A percentile compares a stretch with the other conserved stretches of the same genome.
These are phyloP conservation scores for Radopholus similis DNA, from an alignment of 1,140 invertebrate species.

Conservation along the genomic window DNA sequence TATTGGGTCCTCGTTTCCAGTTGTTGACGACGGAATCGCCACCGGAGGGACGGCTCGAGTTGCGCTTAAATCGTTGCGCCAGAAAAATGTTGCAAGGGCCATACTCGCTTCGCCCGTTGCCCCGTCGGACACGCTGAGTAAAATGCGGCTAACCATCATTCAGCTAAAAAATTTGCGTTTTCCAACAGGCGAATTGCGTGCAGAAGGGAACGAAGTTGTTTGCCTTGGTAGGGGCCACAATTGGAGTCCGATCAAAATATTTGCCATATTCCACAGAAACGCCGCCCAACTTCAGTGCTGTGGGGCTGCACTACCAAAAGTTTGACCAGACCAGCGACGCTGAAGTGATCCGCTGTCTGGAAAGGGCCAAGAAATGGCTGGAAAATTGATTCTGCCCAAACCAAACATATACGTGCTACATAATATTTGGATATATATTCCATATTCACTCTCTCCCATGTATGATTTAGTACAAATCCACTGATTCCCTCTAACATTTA, in stretches of 20 bases:
- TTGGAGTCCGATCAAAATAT: no score
- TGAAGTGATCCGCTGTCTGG: conserved; percentile 9
- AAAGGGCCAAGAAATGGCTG: conserved; percentile 4
- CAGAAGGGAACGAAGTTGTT: conserved; percentile 20
- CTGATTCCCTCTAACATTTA: no score
- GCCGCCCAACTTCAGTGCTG: conserved; percentile 17
- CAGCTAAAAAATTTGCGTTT: no score
- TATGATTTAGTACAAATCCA: no score
- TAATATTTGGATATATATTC: no score
- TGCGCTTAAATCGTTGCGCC: conserved; percentile 14
- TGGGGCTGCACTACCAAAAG: conserved; percentile 14
- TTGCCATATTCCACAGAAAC: no score
- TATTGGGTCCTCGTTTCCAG: no score
- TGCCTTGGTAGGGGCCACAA: no score
- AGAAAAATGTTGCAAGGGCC: conserved; percentile 6
- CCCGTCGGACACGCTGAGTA: conserved; percentile 14
- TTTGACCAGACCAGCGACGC: conserved; percentile 21
- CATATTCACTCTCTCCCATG: no score
- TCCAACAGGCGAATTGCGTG: conserved; percentile 9
- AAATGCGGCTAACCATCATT: background rate
- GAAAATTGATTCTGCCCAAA: no score
- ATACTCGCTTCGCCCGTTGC: conserved; percentile 12
- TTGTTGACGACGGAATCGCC: conserved; percentile 22
- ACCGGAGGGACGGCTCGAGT: conserved; percentile 19
- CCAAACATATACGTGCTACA: no score